These are phyloP conservation scores for Drosophila kanapiae DNA, from an alignment of 1,140 invertebrate species.

Conservation along the genomic window DNA sequence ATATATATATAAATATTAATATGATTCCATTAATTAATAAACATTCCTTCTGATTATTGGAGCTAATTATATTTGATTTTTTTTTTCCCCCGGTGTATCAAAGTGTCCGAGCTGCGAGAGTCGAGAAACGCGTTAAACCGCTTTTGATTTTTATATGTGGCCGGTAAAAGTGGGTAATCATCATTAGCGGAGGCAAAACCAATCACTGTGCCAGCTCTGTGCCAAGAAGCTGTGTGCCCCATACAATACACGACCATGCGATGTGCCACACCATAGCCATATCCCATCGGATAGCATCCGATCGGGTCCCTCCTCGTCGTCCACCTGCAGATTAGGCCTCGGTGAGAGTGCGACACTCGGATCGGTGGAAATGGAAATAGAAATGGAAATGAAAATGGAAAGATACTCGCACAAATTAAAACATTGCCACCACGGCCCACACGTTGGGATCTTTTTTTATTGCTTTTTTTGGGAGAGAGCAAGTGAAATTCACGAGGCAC, in stretches of 20 bases:
- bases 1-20: too few relatives aligned
- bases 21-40: background rate
- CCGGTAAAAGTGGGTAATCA: slow-evolving; percentile 80
- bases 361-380: slow-evolving; percentile 41
- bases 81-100: slow-evolving; percentile 6
- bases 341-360: slow-evolving; percentile 69
- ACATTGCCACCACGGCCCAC: slow-evolving; percentile 39
- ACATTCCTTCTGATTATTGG: background rate
- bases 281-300: slow-evolving; percentile 28
- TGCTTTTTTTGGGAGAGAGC: slow-evolving; percentile 24
- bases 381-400: slow-evolving; percentile 40
- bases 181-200: slow-evolving; percentile 73
- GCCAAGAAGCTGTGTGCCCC: slow-evolving; percentile 25
- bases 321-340: slow-evolving; percentile 57
- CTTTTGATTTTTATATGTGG: slow-evolving; percentile 76
- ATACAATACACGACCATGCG: slow-evolving; percentile 9
- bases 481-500: slow-evolving; percentile 67
- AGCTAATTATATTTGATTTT: background rate
- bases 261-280: slow-evolving; percentile 22
- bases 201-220: slow-evolving; percentile 57
- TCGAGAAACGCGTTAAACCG: slow-evolving; percentile 79
- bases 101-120: slow-evolving; percentile 39
- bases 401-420: slow-evolving; percentile 69
- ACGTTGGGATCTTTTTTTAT: slow-evolving; percentile 24
- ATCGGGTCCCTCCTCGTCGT: slow-evolving; percentile 9